These are phyloP conservation scores for Plagodis pulveraria DNA, from an alignment of 2,888 invertebrate genomes.

Conservation along the genomic window DNA sequence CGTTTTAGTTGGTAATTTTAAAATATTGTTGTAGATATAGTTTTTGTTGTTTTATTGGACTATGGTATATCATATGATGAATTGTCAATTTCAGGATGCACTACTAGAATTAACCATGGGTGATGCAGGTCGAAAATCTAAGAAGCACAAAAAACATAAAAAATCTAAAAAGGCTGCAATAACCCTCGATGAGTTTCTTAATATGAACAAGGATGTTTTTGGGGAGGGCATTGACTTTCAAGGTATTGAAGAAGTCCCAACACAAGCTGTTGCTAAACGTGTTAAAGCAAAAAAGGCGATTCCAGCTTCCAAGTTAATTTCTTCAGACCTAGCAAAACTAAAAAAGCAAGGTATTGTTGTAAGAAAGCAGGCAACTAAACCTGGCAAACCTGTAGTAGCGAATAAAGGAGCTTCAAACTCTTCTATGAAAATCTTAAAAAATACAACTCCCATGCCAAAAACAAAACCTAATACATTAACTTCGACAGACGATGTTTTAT, in stretches of 20 bases:
- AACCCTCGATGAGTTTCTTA: constrained; percentile 77
- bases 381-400: constrained; percentile 11
- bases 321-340: constrained; percentile 68
- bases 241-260: constrained; percentile 78
- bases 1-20: too few species aligned
- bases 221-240: constrained; percentile 76
- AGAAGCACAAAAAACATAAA: constrained; percentile 78
- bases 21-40: too few species aligned
- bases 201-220: constrained; percentile 81
- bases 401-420: constrained; percentile 12
- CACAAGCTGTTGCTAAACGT: constrained; percentile 66
- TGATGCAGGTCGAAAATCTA: constrained; percentile 56
- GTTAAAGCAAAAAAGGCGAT: constrained; percentile 60
- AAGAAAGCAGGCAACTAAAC: constrained; percentile 56
- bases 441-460: constrained; percentile 3
- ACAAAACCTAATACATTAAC: constrained; percentile 39
- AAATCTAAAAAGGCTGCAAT: constrained; percentile 76
- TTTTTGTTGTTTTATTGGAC: too few species aligned
- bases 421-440: constrained; percentile 15
- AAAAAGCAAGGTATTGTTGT: constrained; percentile 73
- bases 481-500: constrained; percentile 64
- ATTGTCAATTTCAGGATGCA: constrained; percentile 57
- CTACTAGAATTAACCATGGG: constrained; percentile 70
- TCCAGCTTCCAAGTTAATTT: constrained; percentile 42
- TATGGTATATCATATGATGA: neutral